phyloP scores from a whole-genome alignment of 2,888 invertebrate genomes.

The Troides helena region DNA sequence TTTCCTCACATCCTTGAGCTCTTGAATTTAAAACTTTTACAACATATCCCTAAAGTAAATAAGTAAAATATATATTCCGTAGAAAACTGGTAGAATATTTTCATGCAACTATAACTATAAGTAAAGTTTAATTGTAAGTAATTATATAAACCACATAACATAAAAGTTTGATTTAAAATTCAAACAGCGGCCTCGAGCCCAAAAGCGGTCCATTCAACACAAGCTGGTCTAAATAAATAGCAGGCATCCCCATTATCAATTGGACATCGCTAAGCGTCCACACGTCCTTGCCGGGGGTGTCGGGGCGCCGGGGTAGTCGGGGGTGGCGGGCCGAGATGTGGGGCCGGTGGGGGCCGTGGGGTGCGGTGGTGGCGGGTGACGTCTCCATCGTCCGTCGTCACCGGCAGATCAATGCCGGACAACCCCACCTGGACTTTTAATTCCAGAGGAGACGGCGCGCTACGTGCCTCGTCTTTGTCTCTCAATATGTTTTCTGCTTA shows the following conservation, averaged over 20 bases:
- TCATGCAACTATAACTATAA: too few relatives aligned
- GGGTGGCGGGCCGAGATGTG: not conserved
- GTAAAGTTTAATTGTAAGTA: too few relatives aligned
- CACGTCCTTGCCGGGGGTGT: constrained; percentile 28
- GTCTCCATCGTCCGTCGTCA: constrained; percentile 69
- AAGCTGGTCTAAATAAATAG: constrained; percentile 36
- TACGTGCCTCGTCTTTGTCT: constrained; percentile 38
- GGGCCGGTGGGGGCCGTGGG: constrained; percentile 34
- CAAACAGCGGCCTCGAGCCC: constrained; percentile 38
- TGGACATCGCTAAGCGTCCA: constrained; percentile 45
- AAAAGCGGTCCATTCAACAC: constrained; percentile 16
- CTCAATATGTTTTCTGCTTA: constrained; percentile 37
- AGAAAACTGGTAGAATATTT: too few relatives aligned
- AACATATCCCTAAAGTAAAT: too few relatives aligned
- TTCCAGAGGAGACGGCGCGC: constrained; percentile 44
- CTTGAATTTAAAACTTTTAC: too few relatives aligned
- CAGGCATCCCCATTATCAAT: constrained; percentile 63
- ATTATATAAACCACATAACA: too few relatives aligned
- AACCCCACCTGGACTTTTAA: constrained; percentile 78
- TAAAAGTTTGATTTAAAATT: constrained; percentile 35
- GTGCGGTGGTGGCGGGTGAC: constrained; percentile 43
- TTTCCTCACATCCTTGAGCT: too few relatives aligned
- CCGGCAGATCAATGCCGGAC: constrained; percentile 76
- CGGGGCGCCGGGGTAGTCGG: constrained; percentile 5
- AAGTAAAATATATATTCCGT: too few relatives aligned